Conservation (phyloP, 2,113 vertebrate species). For the Ardeotis arabs region DNA sequence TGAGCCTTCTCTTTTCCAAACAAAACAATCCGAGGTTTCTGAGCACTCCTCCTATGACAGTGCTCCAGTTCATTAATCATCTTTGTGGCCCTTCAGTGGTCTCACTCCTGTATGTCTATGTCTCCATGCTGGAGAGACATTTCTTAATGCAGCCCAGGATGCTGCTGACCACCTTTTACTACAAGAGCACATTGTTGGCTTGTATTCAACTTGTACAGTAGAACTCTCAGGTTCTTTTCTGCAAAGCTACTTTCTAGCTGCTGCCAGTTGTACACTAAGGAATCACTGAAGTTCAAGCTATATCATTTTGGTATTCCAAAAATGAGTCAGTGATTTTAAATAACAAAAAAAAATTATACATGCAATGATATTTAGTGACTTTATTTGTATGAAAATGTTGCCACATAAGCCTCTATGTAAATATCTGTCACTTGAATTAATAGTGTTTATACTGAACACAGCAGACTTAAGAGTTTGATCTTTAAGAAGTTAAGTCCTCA, state of each 20-base stretch:
- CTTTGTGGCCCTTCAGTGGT: background rate
- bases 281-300: background rate
- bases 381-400: conserved; percentile 2
- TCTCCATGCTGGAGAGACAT: background rate
- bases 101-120: rapidly evolving
- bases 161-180: background rate
- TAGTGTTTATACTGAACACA: conserved; percentile 7
- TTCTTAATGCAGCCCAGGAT: background rate
- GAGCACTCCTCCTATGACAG: background rate
- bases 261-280: background rate
- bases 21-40: background rate
- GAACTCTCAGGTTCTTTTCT: background rate
- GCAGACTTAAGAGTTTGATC: background rate
- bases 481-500: background rate
- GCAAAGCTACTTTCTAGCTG: background rate
- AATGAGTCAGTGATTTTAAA: background rate
- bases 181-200: background rate
- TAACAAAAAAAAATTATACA: background rate
- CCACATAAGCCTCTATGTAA: background rate
- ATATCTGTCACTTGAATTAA: conserved; percentile 14
- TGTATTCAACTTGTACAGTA: background rate
- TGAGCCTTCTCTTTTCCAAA: background rate
- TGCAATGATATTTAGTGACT: background rate
- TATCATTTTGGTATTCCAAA: background rate
- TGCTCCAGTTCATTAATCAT: background rate